These are phyloP conservation scores for Epinotia demarniana DNA, from an alignment of 2,888 invertebrate species.

Conservation along the genomic window DNA sequence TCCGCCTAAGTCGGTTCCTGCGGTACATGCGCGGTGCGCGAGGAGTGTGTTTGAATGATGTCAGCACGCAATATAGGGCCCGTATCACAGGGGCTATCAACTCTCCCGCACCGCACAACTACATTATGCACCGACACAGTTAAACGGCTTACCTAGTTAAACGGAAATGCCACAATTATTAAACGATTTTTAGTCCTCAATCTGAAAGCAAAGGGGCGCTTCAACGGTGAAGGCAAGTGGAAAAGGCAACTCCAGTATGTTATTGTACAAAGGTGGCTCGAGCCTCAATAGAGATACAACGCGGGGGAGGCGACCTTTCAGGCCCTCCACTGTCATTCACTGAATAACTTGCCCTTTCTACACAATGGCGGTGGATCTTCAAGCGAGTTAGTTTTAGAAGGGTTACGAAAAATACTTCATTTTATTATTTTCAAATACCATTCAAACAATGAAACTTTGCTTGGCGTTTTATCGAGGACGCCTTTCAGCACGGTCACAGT, in stretches of 20 bases:
- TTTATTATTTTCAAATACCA: constrained; percentile 39
- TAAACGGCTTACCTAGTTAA: no score
- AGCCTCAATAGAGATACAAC: constrained; percentile 67
- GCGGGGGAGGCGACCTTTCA: constrained; percentile 67
- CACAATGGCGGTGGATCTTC: constrained; percentile 66
- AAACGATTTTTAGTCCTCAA: constrained; percentile 10
- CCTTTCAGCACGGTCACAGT: neutral
- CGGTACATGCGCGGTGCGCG: no score
- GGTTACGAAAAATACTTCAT: constrained; percentile 37
- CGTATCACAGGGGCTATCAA: no score
- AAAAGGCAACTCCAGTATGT: constrained; percentile 59
- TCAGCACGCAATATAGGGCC: no score
- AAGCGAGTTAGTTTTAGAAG: constrained; percentile 48
- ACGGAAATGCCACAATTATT: no score
- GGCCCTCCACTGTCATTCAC: constrained; percentile 63
- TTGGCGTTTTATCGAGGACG: constrained; percentile 9
- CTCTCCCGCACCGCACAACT: no score
- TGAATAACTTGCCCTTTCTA: constrained; percentile 70
- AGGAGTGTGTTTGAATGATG: no score
- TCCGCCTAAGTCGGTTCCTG: no score
- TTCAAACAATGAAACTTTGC: constrained; percentile 10
- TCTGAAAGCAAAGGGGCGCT: constrained; percentile 27
- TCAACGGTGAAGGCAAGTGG: constrained; percentile 43
- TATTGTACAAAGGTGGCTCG: constrained; percentile 62
- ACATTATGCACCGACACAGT: no score